Evolutionary conservation across 1,140 invertebrate genomes (phyloP).

Genomic region (Cydia strobilella): DNA sequence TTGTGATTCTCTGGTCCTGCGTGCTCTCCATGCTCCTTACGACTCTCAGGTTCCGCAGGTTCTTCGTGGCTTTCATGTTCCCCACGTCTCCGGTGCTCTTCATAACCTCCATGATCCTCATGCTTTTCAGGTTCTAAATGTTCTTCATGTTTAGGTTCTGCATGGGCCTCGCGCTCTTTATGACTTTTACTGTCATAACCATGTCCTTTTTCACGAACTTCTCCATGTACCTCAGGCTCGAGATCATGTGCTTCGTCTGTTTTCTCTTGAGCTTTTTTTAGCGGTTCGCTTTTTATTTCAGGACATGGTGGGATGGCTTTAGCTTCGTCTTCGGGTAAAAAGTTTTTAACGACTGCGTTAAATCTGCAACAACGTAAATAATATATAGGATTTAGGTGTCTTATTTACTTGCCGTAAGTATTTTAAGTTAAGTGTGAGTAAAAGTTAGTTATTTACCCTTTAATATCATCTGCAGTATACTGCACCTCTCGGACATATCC

Average conservation of each 20-base stretch:
- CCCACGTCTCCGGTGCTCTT: neutral
- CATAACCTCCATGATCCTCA: too few relatives aligned
- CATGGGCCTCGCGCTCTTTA: neutral
- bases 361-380: conserved; percentile 51
- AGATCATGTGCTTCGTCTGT: conserved; percentile 33
- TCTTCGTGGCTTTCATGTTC: neutral
- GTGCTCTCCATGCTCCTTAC: conserved; percentile 36
- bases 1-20: neutral
- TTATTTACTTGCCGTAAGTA: conserved; percentile 8
- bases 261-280: conserved; percentile 40
- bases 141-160: conserved; percentile 34
- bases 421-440: conserved; percentile 19
- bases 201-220: neutral
- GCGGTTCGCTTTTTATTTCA: conserved; percentile 51
- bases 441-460: conserved; percentile 74
- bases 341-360: conserved; percentile 67
- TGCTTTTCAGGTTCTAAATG: conserved; percentile 3
- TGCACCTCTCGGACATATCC: conserved; percentile 85
- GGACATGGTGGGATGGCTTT: conserved; percentile 47
- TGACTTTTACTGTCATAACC: neutral
- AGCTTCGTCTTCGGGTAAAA: conserved; percentile 48
- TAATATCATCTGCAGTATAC: conserved; percentile 86
- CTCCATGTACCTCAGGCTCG: neutral
- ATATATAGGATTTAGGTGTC: neutral
- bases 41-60: conserved; percentile 34